These are phyloP conservation scores for Onychostruthus taczanowskii DNA, from an alignment of 2,113 vertebrate genomes.

Conservation along the genomic window DNA sequence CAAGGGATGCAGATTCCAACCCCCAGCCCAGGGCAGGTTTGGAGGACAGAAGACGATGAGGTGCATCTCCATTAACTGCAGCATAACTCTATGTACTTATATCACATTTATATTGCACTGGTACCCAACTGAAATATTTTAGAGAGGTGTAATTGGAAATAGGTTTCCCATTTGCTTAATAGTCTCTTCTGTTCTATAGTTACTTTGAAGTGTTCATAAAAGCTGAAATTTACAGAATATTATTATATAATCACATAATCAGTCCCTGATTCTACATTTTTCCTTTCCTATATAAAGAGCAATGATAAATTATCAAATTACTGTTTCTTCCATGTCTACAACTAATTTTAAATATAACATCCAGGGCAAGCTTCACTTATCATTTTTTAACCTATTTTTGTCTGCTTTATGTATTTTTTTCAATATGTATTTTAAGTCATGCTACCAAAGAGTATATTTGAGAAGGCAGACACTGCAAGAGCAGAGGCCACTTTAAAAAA, in stretches of 20 bases:
- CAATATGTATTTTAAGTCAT: background rate
- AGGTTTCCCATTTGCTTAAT: slow-evolving; percentile 9
- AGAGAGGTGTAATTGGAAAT: background rate
- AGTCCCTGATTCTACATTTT: background rate
- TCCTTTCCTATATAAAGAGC: background rate
- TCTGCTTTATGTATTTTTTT: background rate
- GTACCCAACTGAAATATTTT: background rate
- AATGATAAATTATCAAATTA: background rate
- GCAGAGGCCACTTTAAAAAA: background rate
- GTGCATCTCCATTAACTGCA: background rate
- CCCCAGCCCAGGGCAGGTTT: background rate
- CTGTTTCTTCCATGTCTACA: background rate
- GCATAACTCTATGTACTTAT: fast-evolving
- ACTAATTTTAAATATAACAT: background rate
- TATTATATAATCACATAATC: background rate
- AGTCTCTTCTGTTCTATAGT: background rate
- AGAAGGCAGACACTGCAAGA: background rate
- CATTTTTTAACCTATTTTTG: background rate
- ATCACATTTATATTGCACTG: background rate
- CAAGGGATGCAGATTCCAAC: background rate
- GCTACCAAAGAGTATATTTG: background rate
- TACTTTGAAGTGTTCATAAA: background rate
- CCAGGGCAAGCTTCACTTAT: background rate
- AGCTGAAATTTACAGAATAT: background rate
- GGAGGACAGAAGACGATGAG: background rate